A percentile compares a stretch with the other conserved stretches of the same genome.
Conservation (phyloP, 2,797 vertebrate genomes). For the Alca torda region DNA sequence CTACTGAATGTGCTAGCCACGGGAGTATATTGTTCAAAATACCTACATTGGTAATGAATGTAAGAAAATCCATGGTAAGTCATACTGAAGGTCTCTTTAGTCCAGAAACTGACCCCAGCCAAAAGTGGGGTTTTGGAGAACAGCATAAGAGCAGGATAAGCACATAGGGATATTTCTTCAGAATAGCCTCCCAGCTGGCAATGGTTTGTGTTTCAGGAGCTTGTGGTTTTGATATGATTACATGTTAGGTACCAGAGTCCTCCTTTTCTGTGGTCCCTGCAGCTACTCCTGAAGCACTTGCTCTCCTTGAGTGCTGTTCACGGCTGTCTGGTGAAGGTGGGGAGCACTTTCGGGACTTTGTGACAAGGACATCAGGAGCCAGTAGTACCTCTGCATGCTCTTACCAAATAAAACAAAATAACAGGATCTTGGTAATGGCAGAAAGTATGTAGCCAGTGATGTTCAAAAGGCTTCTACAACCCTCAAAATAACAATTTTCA, state of each 20-base stretch:
- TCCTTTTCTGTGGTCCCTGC: not conserved
- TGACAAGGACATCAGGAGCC: not conserved
- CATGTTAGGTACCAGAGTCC: not conserved
- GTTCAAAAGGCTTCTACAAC: not conserved
- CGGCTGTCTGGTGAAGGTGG: not conserved
- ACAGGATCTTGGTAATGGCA: not conserved
- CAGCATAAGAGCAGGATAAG: not conserved
- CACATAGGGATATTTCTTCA: not conserved
- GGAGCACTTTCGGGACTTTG: not conserved
- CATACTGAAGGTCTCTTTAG: not conserved
- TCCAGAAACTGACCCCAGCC: not conserved
- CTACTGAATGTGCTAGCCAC: not conserved
- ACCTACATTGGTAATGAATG: not conserved
- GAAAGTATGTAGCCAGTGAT: not conserved
- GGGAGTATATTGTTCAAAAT: not conserved
- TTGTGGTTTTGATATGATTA: not conserved
- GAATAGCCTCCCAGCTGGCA: not conserved
- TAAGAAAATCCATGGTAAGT: not conserved
- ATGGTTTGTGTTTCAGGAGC: conserved; percentile 12
- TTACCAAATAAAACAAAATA: not conserved
- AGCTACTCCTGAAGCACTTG: not conserved
- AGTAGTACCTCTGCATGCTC: not conserved
- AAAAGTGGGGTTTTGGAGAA: not conserved
- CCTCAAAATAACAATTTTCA: not conserved
- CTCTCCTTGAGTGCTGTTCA: not conserved